Evolutionary conservation across 2,888 invertebrate genomes (phyloP), one percentile per base, ranked within the genome.

Genomic region (Elegia similella): DNA sequence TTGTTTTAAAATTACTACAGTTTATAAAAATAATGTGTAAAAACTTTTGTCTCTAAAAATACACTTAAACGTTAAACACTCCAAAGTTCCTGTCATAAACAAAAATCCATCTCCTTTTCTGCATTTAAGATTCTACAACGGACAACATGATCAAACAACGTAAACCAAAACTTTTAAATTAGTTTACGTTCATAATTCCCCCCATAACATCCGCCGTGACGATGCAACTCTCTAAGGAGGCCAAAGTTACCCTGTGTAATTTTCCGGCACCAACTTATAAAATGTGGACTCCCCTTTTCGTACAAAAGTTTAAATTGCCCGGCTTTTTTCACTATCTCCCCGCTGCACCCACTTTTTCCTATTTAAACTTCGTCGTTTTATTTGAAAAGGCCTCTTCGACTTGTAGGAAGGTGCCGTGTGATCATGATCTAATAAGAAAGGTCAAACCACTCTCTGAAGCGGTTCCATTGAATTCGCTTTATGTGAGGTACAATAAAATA

Each of bases 331-430:
- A 89, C 89, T 89, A 89, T 88, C 88, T 86, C 75, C 72, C 75
- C 62, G 73, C 70, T 78, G 77, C 83, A 82, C 81, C 83, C 82
- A 84, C 83, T 87, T 88, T 88, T 88, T 87, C 86, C 85, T 85
- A 88, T 90, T 87, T 87, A 87, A 90, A 89, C 84, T 89, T 90
- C 87, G 75, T 71, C 82, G 77, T 84, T 89, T 87, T 86, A 82
- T 88, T 87, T 82, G 77, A 78, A 79, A 80, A 80, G 76, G 75
- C 75, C 72, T 68, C 69, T 73, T 68, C 72, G 68, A 71, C 64
- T 72, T 67, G 74, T 73, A 67, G 15, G 52, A 72, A 59, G 64
- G 23, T 23, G 23, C 23, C 23, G 23, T 23, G 23, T 5, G 23
- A 23, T 23, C 23, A 23, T 23, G 23, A 23, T 23, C 23, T 23